Base-by-base conservation (phyloP, 1,140 invertebrate genomes). In the Himalopsyche phryganea region DNA sequence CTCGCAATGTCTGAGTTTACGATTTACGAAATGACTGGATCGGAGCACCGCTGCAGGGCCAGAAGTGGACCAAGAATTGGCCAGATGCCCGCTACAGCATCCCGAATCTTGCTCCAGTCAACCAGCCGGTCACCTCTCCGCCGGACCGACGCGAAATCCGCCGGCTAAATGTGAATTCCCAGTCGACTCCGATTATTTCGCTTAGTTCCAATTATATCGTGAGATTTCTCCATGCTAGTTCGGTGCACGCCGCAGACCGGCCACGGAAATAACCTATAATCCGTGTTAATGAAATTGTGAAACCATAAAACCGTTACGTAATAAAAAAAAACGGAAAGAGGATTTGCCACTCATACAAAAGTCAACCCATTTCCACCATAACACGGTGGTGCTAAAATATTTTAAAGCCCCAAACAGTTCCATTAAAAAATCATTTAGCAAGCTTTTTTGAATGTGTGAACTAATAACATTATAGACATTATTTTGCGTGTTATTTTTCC, bases 21-120 rank as follows among this genome's bases (percentile, higher is more conserved):
- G 42, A 60, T 65, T 60, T 47, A 66, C 65, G 40, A 53, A 68
- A 66, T 67, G 23, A 68, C 66, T 71, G 69, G 69, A 69, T 69
- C 66, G 71, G 71, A 70, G 63, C 67, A 67, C 65, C 68, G 70
- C 69, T 72, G 69, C 67, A 67, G 66, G 65, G 67, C 66, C 67
- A 58, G 66, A 52, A 63, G 60, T 62, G 55, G 57, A 42, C 53
- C 51, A 56, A 38, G 62, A 53, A 61, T 73, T 76, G 74, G 74
- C 74, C 62, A 49, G 51, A 46, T 72, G 74, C 74, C 74, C 74
- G 58, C 71, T 63, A 65, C 66, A 28, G 49, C 60, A 64, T 68
- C 65, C 69, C 72, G 71, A 73, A 60, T 10, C 42, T 45, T 42
- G 4, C 42, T 54, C 51, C 51, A 54, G 51, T 54, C 68, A 65